Evolutionary conservation across 1,140 invertebrate species (phyloP).

Genomic region (Bombus sylvicola): DNA sequence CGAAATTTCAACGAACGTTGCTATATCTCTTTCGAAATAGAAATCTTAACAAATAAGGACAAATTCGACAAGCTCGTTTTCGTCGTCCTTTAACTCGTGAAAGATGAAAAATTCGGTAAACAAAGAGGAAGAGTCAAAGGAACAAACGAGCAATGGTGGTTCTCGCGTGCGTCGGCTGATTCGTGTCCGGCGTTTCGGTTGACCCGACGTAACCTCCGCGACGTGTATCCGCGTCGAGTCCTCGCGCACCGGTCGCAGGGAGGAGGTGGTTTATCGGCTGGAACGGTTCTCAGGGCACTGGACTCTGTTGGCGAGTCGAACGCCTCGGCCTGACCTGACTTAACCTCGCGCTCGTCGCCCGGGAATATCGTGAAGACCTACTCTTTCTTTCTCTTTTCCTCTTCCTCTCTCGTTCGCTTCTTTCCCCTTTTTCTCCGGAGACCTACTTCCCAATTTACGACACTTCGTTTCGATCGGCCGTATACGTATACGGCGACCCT

Average conservation of each 20-base stretch:
- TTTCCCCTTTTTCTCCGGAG: background rate
- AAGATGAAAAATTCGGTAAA: slow-evolving; percentile 3
- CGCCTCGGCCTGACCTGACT: slow-evolving; percentile 63
- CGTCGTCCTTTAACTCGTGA: background rate
- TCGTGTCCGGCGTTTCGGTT: slow-evolving; percentile 70
- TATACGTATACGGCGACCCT: slow-evolving; percentile 13
- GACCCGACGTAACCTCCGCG: slow-evolving; percentile 67
- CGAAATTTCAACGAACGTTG: background rate
- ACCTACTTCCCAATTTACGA: slow-evolving; percentile 11
- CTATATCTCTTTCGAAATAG: background rate
- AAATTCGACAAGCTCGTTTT: background rate
- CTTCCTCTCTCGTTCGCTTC: background rate
- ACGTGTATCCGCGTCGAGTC: slow-evolving; percentile 69
- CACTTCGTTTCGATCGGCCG: background rate
- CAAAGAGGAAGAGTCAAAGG: slow-evolving; percentile 2
- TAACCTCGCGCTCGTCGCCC: slow-evolving; percentile 61
- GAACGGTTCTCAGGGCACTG: slow-evolving; percentile 69
- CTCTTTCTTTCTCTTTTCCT: background rate
- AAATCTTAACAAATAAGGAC: background rate
- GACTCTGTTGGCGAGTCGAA: slow-evolving; percentile 54
- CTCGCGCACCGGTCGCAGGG: slow-evolving; percentile 44
- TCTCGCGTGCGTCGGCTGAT: slow-evolving; percentile 63
- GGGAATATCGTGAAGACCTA: slow-evolving; percentile 38
- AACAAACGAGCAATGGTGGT: slow-evolving; percentile 44
- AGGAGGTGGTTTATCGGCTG: slow-evolving; percentile 64